phyloP scores from a whole-genome alignment of 1,140 invertebrate genomes.

The Olivierus martensii region DNA sequence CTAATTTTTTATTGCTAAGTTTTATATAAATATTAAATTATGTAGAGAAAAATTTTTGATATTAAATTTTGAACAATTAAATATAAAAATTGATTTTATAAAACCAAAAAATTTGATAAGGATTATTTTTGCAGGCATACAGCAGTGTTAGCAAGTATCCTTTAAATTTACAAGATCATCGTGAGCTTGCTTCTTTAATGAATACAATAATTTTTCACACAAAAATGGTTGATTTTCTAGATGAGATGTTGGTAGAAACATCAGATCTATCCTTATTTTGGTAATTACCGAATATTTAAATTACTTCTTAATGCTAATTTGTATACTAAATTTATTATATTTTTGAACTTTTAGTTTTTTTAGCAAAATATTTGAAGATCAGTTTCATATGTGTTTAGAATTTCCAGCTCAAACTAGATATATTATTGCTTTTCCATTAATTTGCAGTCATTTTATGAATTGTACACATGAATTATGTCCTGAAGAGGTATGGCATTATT shows the following conservation, averaged over 20 bases:
- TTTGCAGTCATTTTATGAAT: conserved; percentile 95
- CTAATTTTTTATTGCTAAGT: too few relatives aligned
- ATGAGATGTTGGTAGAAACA: conserved; percentile 90
- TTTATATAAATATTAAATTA: not conserved
- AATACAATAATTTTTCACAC: conserved; percentile 95
- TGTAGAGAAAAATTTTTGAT: too few relatives aligned
- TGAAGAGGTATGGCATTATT: conserved; percentile 54
- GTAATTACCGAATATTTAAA: conserved; percentile 27
- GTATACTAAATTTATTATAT: conserved; percentile 6
- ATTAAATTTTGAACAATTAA: not conserved
- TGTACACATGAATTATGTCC: conserved; percentile 97
- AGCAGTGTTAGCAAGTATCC: conserved; percentile 71
- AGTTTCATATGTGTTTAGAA: conserved; percentile 96
- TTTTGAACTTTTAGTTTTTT: conserved; percentile 53
- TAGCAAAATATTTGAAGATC: conserved; percentile 91
- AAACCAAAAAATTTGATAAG: too few relatives aligned
- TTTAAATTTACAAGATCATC: conserved; percentile 69
- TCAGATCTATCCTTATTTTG: conserved; percentile 94
- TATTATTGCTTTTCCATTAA: conserved; percentile 92
- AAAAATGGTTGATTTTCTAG: conserved; percentile 96
- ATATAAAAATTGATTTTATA: not conserved
- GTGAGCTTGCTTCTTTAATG: conserved; percentile 74
- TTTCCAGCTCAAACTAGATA: conserved; percentile 96
- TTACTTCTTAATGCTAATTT: not conserved
- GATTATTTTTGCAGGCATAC: conserved; percentile 46